phyloP scores from a whole-genome alignment of 2,113 vertebrate species.

The Hippocampus mohnikei region DNA sequence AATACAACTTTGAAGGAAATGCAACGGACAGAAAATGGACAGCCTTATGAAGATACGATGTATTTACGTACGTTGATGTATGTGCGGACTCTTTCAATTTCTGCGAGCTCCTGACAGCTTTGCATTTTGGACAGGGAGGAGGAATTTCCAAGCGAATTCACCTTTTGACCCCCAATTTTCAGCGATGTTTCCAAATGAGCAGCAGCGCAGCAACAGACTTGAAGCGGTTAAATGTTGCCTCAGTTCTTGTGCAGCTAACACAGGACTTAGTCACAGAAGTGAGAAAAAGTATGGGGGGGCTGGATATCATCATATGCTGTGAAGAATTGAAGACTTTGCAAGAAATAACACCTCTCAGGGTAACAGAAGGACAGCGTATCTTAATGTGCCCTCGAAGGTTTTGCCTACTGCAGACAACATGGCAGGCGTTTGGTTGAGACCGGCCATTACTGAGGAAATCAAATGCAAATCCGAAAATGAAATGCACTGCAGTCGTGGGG shows the following conservation, averaged over 20 bases:
- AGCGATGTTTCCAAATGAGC: neutral
- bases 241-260: neutral
- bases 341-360: neutral
- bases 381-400: slow-evolving; percentile 40
- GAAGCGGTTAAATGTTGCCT: neutral
- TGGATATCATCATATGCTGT: neutral
- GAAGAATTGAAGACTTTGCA: slow-evolving; percentile 13
- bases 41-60: neutral
- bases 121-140: neutral
- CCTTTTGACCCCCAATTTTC: neutral
- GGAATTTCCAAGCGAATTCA: neutral
- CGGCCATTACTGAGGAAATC: slow-evolving; percentile 29
- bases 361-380: slow-evolving; percentile 23
- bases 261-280: neutral
- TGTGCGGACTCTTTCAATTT: neutral
- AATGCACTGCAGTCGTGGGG: slow-evolving; percentile 22
- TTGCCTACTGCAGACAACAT: slow-evolving; percentile 38
- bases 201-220: neutral
- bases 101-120: neutral
- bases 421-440: slow-evolving; percentile 30
- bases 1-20: neutral
- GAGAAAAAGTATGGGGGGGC: neutral
- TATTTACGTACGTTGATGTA: neutral
- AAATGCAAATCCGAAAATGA: slow-evolving; percentile 17
- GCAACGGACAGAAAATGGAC: neutral